Percentiles rank a stretch among this genome's conserved stretches.
phyloP scores from a whole-genome alignment of 2,113 vertebrate species.

The Nothocercus nigrocapillus region DNA sequence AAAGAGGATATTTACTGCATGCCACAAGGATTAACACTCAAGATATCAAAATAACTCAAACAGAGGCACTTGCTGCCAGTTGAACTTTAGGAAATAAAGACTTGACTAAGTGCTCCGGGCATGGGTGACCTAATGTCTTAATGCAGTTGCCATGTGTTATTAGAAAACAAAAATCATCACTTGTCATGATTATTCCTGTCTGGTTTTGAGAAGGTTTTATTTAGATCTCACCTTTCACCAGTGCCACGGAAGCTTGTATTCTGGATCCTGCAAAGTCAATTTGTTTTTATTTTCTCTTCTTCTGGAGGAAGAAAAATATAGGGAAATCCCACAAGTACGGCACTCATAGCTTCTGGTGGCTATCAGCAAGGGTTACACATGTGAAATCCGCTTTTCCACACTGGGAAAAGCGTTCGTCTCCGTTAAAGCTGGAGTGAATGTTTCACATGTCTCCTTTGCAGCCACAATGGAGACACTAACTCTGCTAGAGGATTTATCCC shows the following conservation, averaged over 20 bases:
- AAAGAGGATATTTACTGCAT: constrained; percentile 2
- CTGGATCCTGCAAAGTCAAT: neutral
- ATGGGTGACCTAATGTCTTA: neutral
- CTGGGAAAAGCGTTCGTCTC: neutral
- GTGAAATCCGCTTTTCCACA: neutral
- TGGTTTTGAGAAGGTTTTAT: constrained; percentile 3
- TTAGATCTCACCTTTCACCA: neutral
- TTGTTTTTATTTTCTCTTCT: neutral
- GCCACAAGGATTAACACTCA: neutral
- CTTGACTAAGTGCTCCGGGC: neutral
- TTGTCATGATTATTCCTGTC: neutral
- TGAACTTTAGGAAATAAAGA: constrained; percentile 43
- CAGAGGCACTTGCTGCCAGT: neutral
- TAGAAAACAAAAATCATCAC: neutral
- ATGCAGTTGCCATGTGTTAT: constrained; percentile 23
- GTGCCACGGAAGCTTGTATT: neutral
- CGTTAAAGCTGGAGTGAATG: neutral
- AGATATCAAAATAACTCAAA: constrained; percentile 7
- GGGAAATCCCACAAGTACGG: neutral
- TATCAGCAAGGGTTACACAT: neutral
- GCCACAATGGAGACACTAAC: neutral
- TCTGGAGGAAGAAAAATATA: neutral
- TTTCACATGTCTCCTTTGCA: neutral
- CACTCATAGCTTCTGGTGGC: neutral
- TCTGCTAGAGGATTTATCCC: neutral